Base-by-base conservation (phyloP, 2,888 invertebrate genomes). In the Noctua janthe region DNA sequence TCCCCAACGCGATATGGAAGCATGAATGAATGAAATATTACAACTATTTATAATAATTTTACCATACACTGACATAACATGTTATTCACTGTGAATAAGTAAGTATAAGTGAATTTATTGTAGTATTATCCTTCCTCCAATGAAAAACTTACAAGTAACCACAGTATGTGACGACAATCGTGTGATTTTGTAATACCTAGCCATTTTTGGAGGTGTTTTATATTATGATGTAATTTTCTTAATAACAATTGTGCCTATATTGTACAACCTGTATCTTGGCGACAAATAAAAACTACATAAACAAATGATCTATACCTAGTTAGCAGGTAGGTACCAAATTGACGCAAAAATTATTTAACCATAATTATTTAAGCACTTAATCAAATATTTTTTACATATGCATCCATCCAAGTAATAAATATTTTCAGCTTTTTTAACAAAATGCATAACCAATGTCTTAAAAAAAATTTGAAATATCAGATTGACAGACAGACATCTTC, bases 1-100 rank as follows among this genome's bases (percentile, higher is more conserved):
- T 82, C n/a, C 23, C 35, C 76, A 73, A 70, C 59, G 67, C 78
- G n/a, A 29, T 76, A 71, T 13, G 47, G 43, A 70, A 23, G 10
- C 54, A 80, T 86, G 79, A 86, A 86, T 86, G 82, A 86, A 86
- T 86, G 82, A 84, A 87, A 66, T 79, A 84, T 78, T n/a, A 66
- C 39, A 47, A 47, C 49, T 71, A 84, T 74, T 72, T 51, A 78
- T 69, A 67, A 43, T 43, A 59, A 73, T 67, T 69, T 59, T 47
- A 69, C 62, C 67, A 74, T 73, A 43, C 54, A 51, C 47, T 69
- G 69, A 56, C 66, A 76, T 75, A 69, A 35, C 17, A 43, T 29
- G 13, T 86, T 77, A 84, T n/a, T 79, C 72, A 81, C 17, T 71
- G 43, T 29, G 29, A 29, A 29, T 29, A 29, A 29, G 29, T 29